Base-by-base conservation (phyloP, 1,140 invertebrate species). In the Hirudo medicinalis region DNA sequence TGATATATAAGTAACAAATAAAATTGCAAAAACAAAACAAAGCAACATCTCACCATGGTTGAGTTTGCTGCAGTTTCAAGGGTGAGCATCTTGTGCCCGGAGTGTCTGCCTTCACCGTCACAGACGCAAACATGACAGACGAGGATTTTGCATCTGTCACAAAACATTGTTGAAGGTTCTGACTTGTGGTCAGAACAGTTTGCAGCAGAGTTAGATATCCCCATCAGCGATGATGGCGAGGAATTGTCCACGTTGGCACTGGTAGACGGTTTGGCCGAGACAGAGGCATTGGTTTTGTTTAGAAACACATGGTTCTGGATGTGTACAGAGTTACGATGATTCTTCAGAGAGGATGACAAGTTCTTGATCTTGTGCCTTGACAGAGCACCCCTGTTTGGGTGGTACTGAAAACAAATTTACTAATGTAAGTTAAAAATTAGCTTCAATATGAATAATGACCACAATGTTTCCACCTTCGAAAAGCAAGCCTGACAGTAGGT, bases 401-500 rank as follows among this genome's bases (percentile, higher is more conserved):
- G 79, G 70, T 71, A 66, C 54, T 69, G 29, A 40, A 40, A 40
- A 17, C 9, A 32, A 27, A 49, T 19, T 32, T 11, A 32, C 36
- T 69, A 22, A 69, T 5, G 25, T 4, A 40, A 40, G 43, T 69
- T 17, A 69, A 32, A 40, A 40, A 2, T 8, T 22, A 15, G n/a
- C n/a, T 15, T 22, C 6, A 32, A 22, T 13, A 13, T 32, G 25
- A 69, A 40, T 27, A 22, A 32, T 40, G 36, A 27, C 11, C 27
- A 32, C 43, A 49, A 22, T 17, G 5, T 17, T 15, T 49, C 29
- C n/a, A 75, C 78, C 19, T 71, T 88, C 75, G 94, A 91, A 2
- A 91, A 86, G 79, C 94, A 97, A 54, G 85, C 82, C 72, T 91
- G 89, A 81, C 94, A 97, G 79, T 96, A 96, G 57, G 91, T 86